Evolutionary conservation across 2,888 invertebrate genomes (phyloP).

Genomic region (Sesia bembeciformis): DNA sequence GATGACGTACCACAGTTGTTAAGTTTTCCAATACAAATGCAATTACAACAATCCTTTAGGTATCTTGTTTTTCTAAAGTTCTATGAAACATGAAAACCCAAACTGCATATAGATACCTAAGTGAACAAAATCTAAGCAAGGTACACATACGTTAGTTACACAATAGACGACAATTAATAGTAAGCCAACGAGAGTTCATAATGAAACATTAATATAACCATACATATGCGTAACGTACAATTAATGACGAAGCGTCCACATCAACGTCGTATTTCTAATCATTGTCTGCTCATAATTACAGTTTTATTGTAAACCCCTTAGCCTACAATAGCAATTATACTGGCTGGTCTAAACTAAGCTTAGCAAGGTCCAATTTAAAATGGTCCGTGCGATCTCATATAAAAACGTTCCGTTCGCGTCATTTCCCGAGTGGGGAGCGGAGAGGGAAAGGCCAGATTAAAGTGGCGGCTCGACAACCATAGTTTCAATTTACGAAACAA

Average conservation of each 20-base stretch:
- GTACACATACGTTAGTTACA: neutral
- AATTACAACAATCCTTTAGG: no score
- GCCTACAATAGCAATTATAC: slow-evolving; percentile 55
- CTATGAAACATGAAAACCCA: no score
- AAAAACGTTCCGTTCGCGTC: slow-evolving; percentile 12
- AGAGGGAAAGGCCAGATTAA: slow-evolving; percentile 32
- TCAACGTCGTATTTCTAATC: slow-evolving; percentile 42
- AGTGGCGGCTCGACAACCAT: slow-evolving; percentile 47
- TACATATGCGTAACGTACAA: slow-evolving; percentile 10
- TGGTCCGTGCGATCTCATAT: slow-evolving; percentile 25
- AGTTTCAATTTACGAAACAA: slow-evolving; percentile 73
- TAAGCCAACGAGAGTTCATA: neutral
- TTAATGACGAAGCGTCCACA: slow-evolving; percentile 34
- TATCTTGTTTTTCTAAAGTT: no score
- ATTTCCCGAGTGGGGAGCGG: slow-evolving; percentile 10
- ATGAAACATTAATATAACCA: neutral
- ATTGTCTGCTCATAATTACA: slow-evolving; percentile 51
- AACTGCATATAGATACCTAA: neutral
- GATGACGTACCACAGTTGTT: no score
- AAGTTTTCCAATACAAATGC: no score
- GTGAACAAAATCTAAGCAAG: neutral
- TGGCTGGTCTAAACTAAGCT: slow-evolving; percentile 60
- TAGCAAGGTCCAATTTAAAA: slow-evolving; percentile 20
- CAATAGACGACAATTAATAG: neutral
- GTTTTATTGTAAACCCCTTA: slow-evolving; percentile 53